A percentile compares a stretch with the other conserved stretches of the same genome.
phyloP scores from a whole-genome alignment of 2,888 invertebrate genomes.

The Mythimna ferrago region DNA sequence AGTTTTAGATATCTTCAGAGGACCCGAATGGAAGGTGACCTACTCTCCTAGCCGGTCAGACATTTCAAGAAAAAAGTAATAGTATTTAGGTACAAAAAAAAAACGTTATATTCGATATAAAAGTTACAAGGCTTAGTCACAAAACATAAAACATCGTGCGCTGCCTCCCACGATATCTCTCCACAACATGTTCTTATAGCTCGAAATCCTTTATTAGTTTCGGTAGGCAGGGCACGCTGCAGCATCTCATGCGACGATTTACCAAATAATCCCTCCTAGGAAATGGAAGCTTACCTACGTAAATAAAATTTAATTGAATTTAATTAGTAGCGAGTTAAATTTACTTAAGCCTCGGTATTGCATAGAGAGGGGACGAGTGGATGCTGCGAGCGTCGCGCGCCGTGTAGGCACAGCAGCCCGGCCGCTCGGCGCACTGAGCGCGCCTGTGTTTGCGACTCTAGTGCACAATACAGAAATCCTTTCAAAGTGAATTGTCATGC shows the following conservation, averaged over 20 bases:
- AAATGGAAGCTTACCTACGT: conserved; percentile 43
- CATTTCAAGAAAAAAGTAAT: conserved; percentile 17
- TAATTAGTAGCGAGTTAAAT: conserved; percentile 64
- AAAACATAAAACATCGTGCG: conserved; percentile 27
- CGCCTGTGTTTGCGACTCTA: conserved; percentile 49
- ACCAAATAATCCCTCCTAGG: conserved; percentile 45
- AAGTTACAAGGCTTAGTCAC: conserved; percentile 26
- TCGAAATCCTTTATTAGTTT: conserved; percentile 44
- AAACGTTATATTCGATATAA: conserved; percentile 23
- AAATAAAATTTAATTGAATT: conserved; percentile 69
- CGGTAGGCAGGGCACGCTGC: conserved; percentile 6
- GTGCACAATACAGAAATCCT: conserved; percentile 63
- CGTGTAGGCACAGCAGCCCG: conserved; percentile 29
- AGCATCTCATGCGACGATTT: conserved; percentile 31
- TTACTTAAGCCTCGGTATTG: conserved; percentile 53
- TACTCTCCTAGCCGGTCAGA: conserved; percentile 4
- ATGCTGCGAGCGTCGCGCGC: conserved; percentile 26
- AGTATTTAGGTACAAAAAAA: conserved; percentile 4
- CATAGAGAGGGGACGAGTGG: conserved; percentile 36
- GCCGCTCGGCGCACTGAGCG: neutral
- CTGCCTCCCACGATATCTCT: conserved; percentile 21
- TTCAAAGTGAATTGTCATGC: conserved; percentile 69
- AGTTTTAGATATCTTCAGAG: conserved; percentile 1
- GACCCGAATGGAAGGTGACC: neutral
- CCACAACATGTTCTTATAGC: conserved; percentile 26